These are phyloP conservation scores for Matsumyia berberina DNA, from an alignment of 2,888 invertebrate genomes.

Conservation along the genomic window DNA sequence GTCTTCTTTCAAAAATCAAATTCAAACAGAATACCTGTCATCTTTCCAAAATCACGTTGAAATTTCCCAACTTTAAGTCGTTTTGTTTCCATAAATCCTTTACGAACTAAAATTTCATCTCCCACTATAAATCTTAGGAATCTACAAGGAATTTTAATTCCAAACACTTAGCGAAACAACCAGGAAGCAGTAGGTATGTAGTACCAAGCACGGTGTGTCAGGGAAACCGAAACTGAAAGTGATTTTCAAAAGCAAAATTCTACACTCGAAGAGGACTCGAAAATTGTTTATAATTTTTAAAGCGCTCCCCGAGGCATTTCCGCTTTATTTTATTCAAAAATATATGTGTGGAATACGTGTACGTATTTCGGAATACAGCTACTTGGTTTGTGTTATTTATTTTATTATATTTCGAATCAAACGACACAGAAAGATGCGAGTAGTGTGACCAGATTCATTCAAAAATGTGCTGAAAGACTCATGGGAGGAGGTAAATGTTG, in stretches of 20 bases:
- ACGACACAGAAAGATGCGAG: too few species aligned
- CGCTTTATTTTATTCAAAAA: background rate
- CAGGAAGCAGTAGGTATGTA: too few species aligned
- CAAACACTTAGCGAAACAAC: background rate
- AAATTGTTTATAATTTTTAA: background rate
- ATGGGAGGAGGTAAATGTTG: too few species aligned
- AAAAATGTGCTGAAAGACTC: too few species aligned
- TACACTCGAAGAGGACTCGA: background rate
- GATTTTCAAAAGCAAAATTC: background rate
- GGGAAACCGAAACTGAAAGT: background rate
- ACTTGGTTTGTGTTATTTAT: background rate
- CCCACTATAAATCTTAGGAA: background rate
- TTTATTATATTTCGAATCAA: too few species aligned
- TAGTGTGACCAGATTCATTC: too few species aligned
- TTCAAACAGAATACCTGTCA: too few species aligned
- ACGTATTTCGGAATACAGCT: too few species aligned
- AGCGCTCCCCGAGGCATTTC: background rate
- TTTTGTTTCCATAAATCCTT: constrained; percentile 2
- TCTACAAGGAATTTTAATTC: constrained; percentile 1
- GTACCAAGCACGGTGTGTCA: too few species aligned
- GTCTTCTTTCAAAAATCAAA: too few species aligned
- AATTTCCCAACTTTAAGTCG: too few species aligned
- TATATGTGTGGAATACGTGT: background rate
- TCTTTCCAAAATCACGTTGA: background rate
- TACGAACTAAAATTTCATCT: constrained; percentile 1